phyloP scores from a whole-genome alignment of 1,140 invertebrate species.

The Rhizoglyphus robini region DNA sequence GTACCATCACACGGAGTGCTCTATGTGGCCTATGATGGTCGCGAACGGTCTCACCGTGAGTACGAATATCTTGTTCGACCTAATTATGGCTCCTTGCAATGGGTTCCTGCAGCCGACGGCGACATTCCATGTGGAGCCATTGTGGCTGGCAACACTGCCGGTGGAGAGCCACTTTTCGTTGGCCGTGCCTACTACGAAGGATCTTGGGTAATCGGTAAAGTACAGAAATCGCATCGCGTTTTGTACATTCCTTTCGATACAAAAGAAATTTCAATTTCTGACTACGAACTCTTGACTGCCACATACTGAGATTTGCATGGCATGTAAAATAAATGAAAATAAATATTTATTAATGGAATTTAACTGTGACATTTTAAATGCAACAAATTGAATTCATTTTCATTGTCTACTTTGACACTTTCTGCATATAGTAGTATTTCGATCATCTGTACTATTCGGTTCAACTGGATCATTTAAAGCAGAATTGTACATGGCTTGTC shows the following conservation, averaged over 20 bases:
- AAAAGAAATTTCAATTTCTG: constrained; percentile 20
- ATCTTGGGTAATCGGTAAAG: constrained; percentile 31
- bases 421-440: no score
- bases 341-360: no score
- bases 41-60: constrained; percentile 43
- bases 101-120: constrained; percentile 50
- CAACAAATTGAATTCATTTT: no score
- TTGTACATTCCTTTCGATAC: constrained; percentile 28
- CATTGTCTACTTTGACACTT: no score
- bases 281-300: constrained; percentile 3
- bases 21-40: constrained; percentile 56
- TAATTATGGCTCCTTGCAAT: constrained; percentile 30
- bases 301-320: background rate
- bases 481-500: no score
- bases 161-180: constrained; percentile 26
- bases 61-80: constrained; percentile 27
- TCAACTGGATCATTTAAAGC: no score
- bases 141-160: constrained; percentile 25
- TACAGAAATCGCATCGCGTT: constrained; percentile 26
- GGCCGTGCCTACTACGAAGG: constrained; percentile 27
- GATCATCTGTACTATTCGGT: no score
- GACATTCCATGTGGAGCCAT: constrained; percentile 47
- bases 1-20: constrained; percentile 52
- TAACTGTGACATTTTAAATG: no score
- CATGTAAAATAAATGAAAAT: no score